phyloP scores from a whole-genome alignment of 92 coral and sea anemone genomes.

The Epizoanthus ramosus region DNA sequence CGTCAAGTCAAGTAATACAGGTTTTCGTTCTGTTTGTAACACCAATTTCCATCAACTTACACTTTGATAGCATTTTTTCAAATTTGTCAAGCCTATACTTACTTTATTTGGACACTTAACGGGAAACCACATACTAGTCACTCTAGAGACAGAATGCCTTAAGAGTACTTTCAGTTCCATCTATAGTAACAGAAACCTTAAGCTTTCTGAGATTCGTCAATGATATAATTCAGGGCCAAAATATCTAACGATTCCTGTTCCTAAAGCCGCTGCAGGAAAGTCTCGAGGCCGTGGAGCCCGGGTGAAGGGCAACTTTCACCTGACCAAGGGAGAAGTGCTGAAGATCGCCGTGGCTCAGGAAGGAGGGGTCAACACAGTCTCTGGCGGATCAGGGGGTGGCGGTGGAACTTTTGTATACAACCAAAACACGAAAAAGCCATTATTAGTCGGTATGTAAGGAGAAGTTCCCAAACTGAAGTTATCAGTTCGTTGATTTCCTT shows the following conservation, averaged over 20 bases:
- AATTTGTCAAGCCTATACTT: too few relatives aligned
- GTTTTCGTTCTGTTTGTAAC: not conserved
- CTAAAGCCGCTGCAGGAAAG: slow-evolving; percentile 62
- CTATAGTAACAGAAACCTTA: too few relatives aligned
- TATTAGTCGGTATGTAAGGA: slow-evolving; percentile 68
- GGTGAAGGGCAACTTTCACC: slow-evolving; percentile 76
- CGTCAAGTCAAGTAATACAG: not conserved
- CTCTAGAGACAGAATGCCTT: too few relatives aligned
- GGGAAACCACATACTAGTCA: too few relatives aligned
- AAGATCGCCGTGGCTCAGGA: slow-evolving; percentile 89
- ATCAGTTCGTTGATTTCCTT: too few relatives aligned
- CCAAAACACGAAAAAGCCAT: slow-evolving; percentile 64
- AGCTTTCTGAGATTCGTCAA: not conserved
- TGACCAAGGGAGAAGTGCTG: slow-evolving; percentile 75
- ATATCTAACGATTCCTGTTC: not conserved
- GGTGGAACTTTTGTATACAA: slow-evolving; percentile 81
- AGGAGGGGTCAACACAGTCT: slow-evolving; percentile 72
- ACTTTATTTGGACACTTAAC: too few relatives aligned
- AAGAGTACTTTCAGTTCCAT: too few relatives aligned
- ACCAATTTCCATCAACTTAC: too few relatives aligned
- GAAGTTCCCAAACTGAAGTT: not conserved
- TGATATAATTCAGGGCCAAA: not conserved
- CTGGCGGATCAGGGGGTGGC: slow-evolving; percentile 94
- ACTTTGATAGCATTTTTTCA: too few relatives aligned
- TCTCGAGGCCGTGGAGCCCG: slow-evolving; percentile 86